Evolutionary conservation across 2,113 vertebrate species (phyloP).

Genomic region (Lanius ludovicianus): DNA sequence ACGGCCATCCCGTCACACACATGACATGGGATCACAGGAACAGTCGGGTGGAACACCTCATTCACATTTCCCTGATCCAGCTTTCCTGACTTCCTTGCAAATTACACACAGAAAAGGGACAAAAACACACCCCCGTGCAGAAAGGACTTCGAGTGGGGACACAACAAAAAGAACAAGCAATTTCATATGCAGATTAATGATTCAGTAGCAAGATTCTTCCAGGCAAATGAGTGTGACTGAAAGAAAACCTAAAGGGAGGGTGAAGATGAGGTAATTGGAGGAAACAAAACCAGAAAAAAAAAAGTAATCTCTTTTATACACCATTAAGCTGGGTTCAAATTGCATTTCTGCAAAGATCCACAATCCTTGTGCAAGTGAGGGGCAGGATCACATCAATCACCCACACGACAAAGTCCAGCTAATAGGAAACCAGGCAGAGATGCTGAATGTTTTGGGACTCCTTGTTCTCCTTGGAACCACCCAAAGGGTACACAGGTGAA

Average conservation of each 20-base stretch:
- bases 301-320: background rate
- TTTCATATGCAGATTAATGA: constrained; percentile 11
- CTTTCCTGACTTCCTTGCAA: background rate
- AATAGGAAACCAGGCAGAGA: background rate
- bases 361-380: background rate
- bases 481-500: background rate
- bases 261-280: background rate
- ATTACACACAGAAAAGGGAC: background rate
- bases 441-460: background rate
- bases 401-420: background rate
- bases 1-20: background rate
- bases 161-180: background rate
- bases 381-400: background rate
- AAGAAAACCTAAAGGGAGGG: background rate
- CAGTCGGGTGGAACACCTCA: background rate
- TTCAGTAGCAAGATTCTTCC: constrained; percentile 2
- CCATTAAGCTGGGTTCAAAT: background rate
- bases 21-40: background rate
- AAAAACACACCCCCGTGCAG: background rate
- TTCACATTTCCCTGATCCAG: background rate
- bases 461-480: accelerated
- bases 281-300: background rate
- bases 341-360: background rate
- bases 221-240: background rate
- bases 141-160: background rate